These are phyloP conservation scores for Neoarius graeffei DNA, from an alignment of 2,113 vertebrate species.

Conservation along the genomic window DNA sequence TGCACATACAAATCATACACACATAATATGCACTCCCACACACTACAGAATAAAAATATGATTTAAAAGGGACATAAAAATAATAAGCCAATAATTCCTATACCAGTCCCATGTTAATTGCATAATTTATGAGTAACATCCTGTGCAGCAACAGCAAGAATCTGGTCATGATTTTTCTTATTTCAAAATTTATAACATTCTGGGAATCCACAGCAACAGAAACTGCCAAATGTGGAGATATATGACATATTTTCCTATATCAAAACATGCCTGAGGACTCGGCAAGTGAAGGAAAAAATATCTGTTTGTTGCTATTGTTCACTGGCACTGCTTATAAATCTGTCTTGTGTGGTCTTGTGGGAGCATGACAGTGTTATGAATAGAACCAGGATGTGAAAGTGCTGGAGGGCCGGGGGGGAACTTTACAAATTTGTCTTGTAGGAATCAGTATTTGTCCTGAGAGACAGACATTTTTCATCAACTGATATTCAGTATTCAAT, in stretches of 20 bases:
- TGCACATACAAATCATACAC: neutral
- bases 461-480: neutral
- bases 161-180: neutral
- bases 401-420: neutral
- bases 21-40: neutral
- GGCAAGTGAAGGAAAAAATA: neutral
- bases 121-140: neutral
- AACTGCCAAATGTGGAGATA: slow-evolving; percentile 5
- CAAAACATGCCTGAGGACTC: slow-evolving; percentile 9
- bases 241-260: slow-evolving; percentile 14
- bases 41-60: neutral
- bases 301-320: slow-evolving; percentile 23
- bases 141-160: too few relatives aligned
- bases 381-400: slow-evolving; percentile 1
- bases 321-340: neutral
- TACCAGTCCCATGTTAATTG: neutral
- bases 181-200: slow-evolving; percentile 12
- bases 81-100: too few relatives aligned
- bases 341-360: slow-evolving; percentile 25
- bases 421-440: slow-evolving; percentile 8
- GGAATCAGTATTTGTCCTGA: slow-evolving; percentile 11
- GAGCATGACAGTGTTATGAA: slow-evolving; percentile 19
- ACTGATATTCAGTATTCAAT: neutral
- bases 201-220: neutral
- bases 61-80: neutral